phyloP scores from a whole-genome alignment of 2,113 vertebrate genomes.

The Sorex fumeus region DNA sequence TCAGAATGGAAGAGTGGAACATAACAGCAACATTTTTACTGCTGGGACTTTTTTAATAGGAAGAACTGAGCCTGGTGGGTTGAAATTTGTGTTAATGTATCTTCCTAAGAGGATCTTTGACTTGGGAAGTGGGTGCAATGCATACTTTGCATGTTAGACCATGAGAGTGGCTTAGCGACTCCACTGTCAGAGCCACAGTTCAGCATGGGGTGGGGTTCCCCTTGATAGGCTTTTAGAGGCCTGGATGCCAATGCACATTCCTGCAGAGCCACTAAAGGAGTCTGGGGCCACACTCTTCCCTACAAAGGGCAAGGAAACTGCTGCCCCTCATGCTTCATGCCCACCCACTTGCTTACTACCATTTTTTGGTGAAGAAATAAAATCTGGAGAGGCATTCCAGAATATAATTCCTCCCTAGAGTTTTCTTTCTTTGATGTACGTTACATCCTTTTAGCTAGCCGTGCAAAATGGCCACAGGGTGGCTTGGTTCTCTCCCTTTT shows the following conservation, averaged over 20 bases:
- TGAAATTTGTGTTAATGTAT: conserved; percentile 67
- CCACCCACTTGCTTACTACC: background rate
- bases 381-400: conserved; percentile 30
- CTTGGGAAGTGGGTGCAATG: conserved; percentile 13
- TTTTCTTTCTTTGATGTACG: background rate
- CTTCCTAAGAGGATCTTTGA: conserved; percentile 73
- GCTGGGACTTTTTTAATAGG: conserved; percentile 57
- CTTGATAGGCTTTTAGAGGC: conserved; percentile 47
- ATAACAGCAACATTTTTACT: conserved; percentile 37
- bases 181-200: conserved; percentile 41
- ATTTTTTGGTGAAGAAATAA: conserved; percentile 25
- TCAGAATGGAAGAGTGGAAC: background rate
- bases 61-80: conserved; percentile 55
- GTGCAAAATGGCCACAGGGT: conserved; percentile 51
- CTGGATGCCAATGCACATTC: conserved; percentile 44
- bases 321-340: background rate
- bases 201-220: conserved; percentile 47
- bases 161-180: conserved; percentile 62
- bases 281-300: background rate
- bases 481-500: conserved; percentile 36
- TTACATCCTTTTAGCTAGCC: conserved; percentile 72
- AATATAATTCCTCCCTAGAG: conserved; percentile 65
- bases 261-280: conserved; percentile 19
- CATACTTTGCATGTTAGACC: conserved; percentile 74
- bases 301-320: conserved; percentile 12